Percentiles rank a stretch among this genome's conserved stretches.
phyloP scores from a whole-genome alignment of 1,140 invertebrate species.

The Leptoteleia sp. region DNA sequence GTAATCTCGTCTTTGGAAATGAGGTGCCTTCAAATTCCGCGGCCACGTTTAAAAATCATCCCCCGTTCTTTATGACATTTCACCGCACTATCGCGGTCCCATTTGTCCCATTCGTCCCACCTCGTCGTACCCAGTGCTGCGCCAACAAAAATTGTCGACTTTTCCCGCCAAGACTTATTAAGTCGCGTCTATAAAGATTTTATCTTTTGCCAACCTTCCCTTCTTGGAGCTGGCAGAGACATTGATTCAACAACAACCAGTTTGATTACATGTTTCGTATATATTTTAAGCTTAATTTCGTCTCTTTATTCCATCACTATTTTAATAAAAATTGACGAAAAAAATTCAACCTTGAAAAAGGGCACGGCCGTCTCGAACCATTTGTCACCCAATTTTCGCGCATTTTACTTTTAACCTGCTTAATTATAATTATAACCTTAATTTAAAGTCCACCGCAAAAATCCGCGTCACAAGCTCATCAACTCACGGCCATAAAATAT shows the following conservation, averaged over 20 bases:
- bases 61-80: background rate
- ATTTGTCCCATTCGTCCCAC: background rate
- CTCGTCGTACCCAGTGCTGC: background rate
- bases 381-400: no score
- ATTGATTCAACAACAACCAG: slow-evolving; percentile 10
- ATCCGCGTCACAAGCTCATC: slow-evolving; percentile 6
- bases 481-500: slow-evolving; percentile 15
- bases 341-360: no score
- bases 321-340: no score
- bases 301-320: no score
- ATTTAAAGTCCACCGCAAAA: background rate
- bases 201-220: slow-evolving; percentile 4
- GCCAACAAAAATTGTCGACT: background rate
- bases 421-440: background rate
- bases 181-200: slow-evolving; percentile 36
- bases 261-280: slow-evolving; percentile 16
- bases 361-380: no score
- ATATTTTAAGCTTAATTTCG: no score
- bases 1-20: slow-evolving; percentile 9
- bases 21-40: slow-evolving; percentile 13
- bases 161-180: slow-evolving; percentile 31
- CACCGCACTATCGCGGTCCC: background rate
- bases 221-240: background rate
- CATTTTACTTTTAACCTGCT: no score
- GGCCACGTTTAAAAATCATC: background rate